Evolutionary conservation across 2,113 vertebrate genomes (phyloP).

Genomic region (Grantiella picta): DNA sequence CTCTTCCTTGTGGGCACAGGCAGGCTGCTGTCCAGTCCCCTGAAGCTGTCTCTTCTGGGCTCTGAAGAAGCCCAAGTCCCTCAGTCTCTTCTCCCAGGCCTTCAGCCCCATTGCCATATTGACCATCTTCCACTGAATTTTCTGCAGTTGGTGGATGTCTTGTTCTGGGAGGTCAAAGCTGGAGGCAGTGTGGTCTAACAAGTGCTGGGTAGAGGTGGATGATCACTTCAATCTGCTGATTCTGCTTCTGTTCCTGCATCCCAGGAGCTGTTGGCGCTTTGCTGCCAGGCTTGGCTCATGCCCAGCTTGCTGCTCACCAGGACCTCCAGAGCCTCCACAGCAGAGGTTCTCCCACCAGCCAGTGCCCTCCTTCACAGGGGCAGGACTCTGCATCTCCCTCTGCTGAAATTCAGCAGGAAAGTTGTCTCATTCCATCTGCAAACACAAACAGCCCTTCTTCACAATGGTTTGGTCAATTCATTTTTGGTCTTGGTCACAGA

Average conservation of each 20-base stretch:
- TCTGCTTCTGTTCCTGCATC: not conserved
- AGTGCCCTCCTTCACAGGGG: not conserved
- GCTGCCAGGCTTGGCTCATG: not conserved
- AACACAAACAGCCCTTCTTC: not conserved
- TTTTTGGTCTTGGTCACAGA: not conserved
- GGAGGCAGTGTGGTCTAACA: not conserved
- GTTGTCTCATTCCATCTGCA: not conserved
- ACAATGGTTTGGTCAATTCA: not conserved
- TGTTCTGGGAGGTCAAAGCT: not conserved
- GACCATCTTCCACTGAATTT: rapidly evolving
- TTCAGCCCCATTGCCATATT: not conserved
- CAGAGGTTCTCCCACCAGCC: not conserved
- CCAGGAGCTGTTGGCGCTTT: not conserved
- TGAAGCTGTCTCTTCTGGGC: not conserved
- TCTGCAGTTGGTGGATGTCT: not conserved
- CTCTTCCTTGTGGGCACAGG: not conserved
- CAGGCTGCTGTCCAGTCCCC: not conserved
- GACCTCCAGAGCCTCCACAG: rapidly evolving
- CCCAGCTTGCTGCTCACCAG: not conserved
- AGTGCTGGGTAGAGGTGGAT: not conserved
- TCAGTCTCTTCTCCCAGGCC: not conserved
- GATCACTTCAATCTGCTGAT: not conserved
- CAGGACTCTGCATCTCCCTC: not conserved
- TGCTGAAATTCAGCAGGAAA: not conserved
- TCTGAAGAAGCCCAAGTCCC: not conserved